phyloP scores from a whole-genome alignment of 2,888 invertebrate species.

The Habroteleia sp. region DNA sequence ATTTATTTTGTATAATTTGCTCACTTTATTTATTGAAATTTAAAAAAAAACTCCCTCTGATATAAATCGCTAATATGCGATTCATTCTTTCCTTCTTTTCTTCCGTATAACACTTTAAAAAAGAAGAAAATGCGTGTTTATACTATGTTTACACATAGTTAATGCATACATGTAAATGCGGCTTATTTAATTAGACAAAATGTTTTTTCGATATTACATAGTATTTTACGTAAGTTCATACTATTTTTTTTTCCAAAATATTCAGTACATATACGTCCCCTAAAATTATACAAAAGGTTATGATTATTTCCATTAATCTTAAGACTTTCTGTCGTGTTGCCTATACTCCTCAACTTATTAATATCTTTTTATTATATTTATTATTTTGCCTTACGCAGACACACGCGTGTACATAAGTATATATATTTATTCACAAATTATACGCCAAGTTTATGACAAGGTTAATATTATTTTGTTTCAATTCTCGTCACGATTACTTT shows the following conservation, averaged over 20 bases:
- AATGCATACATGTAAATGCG: no score
- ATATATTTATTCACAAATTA: constrained; percentile 19
- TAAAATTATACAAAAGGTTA: constrained; percentile 14
- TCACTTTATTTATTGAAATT: no score
- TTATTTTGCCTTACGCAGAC: background rate
- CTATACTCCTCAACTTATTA: background rate
- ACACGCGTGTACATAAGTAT: constrained; percentile 36
- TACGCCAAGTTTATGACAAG: constrained; percentile 3
- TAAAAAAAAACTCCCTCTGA: no score
- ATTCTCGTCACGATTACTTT: constrained; percentile 42
- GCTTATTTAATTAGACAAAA: constrained; percentile 33
- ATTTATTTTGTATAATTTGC: no score
- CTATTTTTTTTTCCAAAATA: constrained; percentile 22
- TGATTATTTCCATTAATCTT: constrained; percentile 32
- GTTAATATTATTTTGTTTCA: constrained; percentile 37
- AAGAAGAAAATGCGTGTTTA: constrained; percentile 23
- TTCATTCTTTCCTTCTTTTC: no score
- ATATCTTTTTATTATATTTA: background rate
- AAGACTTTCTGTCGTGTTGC: constrained; percentile 12
- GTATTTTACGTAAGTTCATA: constrained; percentile 33
- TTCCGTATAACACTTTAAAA: no score
- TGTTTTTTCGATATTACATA: constrained; percentile 23
- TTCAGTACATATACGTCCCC: constrained; percentile 12
- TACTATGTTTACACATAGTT: constrained; percentile 11
- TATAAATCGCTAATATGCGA: no score